Evolutionary conservation across 2,113 vertebrate genomes (phyloP), one percentile per base, ranked within the genome.

Genomic region (Pomatostomus ruficeps): DNA sequence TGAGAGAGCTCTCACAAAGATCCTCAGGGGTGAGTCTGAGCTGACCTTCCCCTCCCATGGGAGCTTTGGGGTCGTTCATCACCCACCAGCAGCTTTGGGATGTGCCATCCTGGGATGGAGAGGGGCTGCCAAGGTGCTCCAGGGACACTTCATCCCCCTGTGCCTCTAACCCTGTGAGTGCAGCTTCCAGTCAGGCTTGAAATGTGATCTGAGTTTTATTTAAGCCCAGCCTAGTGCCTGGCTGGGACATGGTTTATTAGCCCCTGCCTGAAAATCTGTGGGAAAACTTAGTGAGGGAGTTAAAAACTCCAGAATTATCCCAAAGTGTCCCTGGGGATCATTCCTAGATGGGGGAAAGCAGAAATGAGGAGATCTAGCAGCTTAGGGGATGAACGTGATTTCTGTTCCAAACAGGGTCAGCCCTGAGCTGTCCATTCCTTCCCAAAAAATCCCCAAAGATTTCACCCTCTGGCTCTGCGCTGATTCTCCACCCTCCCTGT

Each of bases 21-120:
- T 14, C 36, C 31, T 57, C 13, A 0, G 1, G 31, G 7, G 2
- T 20, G 55, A 35, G 9, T 25, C 13, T 15, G 63, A 58, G 29
- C 18, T 1, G 0, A 20, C 7, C 35, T 54, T 36, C 7, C 12
- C 36, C 54, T 48, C 6, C n/a, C 7, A 0, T 1, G 15, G 54
- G 76, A 35, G 11, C 31, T 15, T 1, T 3, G 33, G 42, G 17
- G 8, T 49, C 65, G 35, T 66, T 78, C 85, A 31, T 3, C 21
- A 21, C 5, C 29, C 54, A 21, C 20, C 36, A 6, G 2, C 0
- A 23, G 19, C 38, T 48, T 11, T 46, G 11, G 59, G 54, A 13
- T 49, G 33, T 5, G 0, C 48, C 52, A 48, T 16, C 25, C 48
- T 1, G 0, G 76, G 40, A 12, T 43, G 76, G 29, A 51, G 48